These are phyloP conservation scores for Molossus molossus DNA, from an alignment of 2,797 vertebrate genomes.

Conservation along the genomic window DNA sequence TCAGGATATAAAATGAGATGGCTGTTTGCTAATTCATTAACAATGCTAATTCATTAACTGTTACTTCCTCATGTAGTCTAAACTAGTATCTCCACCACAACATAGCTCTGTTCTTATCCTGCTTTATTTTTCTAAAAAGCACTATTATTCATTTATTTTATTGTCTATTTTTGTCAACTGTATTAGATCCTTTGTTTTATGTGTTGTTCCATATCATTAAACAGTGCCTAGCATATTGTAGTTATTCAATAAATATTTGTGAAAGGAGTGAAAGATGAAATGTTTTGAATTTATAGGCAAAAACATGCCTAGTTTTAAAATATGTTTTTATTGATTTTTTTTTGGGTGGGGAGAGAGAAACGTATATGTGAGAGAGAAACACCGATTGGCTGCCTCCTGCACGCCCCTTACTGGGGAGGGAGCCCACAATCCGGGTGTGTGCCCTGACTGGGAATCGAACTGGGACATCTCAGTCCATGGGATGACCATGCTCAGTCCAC, in stretches of 20 bases:
- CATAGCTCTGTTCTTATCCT: neutral
- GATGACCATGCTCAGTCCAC: too few species aligned
- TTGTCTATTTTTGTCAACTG: slow-evolving; percentile 6
- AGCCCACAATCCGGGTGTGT: too few species aligned
- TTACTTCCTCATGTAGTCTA: neutral
- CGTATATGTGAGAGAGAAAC: too few species aligned
- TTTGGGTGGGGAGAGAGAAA: too few species aligned
- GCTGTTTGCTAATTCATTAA: slow-evolving; percentile 44
- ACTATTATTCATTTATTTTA: neutral
- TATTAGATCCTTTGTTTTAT: slow-evolving; percentile 44
- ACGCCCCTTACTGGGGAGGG: too few species aligned
- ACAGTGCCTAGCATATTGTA: neutral
- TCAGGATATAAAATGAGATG: neutral
- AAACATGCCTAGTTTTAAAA: slow-evolving; percentile 19
- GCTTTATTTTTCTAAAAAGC: slow-evolving; percentile 45
- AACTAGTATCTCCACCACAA: neutral
- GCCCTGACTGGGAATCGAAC: too few species aligned
- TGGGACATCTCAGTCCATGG: too few species aligned
- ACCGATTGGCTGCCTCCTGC: too few species aligned
- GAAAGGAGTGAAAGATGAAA: slow-evolving; percentile 56
- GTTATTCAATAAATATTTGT: slow-evolving; percentile 36
- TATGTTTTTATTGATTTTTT: too few species aligned
- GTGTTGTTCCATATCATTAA: neutral
- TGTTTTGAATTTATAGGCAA: neutral
- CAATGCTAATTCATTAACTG: neutral